Evolutionary conservation across 1,140 invertebrate genomes (phyloP), one percentile per base, ranked within the genome.

Genomic region (Euwallacea similis): DNA sequence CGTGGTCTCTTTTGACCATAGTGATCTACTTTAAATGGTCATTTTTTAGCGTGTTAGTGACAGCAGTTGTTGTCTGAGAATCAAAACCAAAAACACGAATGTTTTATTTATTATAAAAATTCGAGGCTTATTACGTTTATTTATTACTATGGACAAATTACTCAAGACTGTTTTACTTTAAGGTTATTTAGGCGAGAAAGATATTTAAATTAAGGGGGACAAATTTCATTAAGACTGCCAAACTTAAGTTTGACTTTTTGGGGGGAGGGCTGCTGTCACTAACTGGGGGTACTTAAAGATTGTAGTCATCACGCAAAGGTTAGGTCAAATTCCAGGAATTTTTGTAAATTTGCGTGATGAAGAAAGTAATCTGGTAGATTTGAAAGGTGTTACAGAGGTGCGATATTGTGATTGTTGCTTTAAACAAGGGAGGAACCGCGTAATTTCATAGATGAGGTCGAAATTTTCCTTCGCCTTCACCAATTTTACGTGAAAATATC

Each of bases 21-120:
- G 69, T 71, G 69, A 71, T 71, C 63, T 50, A 58, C 43, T 47
- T 68, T 70, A 71, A 71, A 71, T 71, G 69, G 62, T 71, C 69
- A 71, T 47, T 16, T 7, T 61, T 33, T 60, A 47, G 21, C 13
- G 10, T 15, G 53, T 43, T 10, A 11, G 66, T 59, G 64, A 15
- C 13, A 44, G 53, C 56, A 64, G 56, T 54, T n/a, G n/a, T 61
- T 16, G 21, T 33, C 21, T 33, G 21, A 33, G 21, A 33, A 33
- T 33, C 21, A 33, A 33, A 33, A 33, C 21, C 21, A 33, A 33
- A 33, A 33, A 33, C 21, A 33, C 21, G 1, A 33, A 2, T 33
- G 21, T 33, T 33, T 33, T 33, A 33, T 33, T 33, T 33, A 33
- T 33, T 33, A 33, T 33, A 33, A 33, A 62, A 16, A 63, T 3